Base-by-base conservation (phyloP, 2,888 invertebrate genomes). In the Drosophila silvestris region DNA sequence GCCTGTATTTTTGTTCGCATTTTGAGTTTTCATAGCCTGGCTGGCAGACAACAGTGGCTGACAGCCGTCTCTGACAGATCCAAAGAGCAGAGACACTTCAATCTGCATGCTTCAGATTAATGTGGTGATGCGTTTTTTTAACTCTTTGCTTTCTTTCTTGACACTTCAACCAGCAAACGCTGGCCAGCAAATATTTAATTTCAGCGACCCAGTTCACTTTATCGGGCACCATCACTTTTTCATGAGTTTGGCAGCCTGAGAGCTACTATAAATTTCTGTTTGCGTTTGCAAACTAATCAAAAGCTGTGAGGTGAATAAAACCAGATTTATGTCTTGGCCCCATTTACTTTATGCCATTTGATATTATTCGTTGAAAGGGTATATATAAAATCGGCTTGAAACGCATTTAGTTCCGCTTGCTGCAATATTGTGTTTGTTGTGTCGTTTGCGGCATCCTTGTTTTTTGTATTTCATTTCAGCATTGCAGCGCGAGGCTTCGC, bases 21-120 rank as follows among this genome's bases (percentile, higher is more conserved):
- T 58, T 33, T 22, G 16, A 58, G 32, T 30, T 51, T 62, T 50
- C 74, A 19, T n/a, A 28, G 32, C 50, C 32, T 26, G 47, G 26
- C 47, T 47, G 37, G 33, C 41, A 14, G 44, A 12, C 65, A 51
- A 30, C 61, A 68, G 39, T 39, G 28, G 28, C 57, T 39, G 57
- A 39, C 54, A 57, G 33, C 37, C 35, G 41, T 30, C 50, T 53
- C 60, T 30, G 60, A 19, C 65, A 65, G 52, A 30, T 35, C 28
- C 71, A 61, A 47, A 59, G 60, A 51, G 54, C 74, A 62, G 75
- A 69, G 81, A 76, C 85, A 85, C 85, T 85, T 89, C 84, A 85
- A 89, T 85, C 87, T 84, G 87, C 85, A 81, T 85, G 89, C 74
- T 74, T 89, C 83, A 89, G 84, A 85, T 86, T 85, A 77, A 84